Evolutionary conservation across 1,140 invertebrate species (phyloP).

Genomic region (Anastrepha obliqua): DNA sequence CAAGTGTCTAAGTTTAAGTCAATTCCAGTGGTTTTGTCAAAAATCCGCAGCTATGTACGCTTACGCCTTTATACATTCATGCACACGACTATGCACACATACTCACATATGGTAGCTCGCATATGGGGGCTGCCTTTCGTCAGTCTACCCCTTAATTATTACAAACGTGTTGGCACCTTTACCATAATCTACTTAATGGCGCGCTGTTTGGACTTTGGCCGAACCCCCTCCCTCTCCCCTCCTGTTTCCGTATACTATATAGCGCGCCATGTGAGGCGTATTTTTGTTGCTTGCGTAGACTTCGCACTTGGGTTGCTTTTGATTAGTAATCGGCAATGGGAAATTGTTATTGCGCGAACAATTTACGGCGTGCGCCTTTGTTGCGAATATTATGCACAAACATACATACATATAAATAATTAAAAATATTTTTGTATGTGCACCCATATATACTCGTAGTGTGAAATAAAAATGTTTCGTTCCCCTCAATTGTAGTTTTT

Average conservation of each 20-base stretch:
- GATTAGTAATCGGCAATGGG: not conserved
- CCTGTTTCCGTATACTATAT: not conserved
- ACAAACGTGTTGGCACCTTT: conserved; percentile 24
- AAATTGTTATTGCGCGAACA: not conserved
- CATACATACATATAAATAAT: not conserved
- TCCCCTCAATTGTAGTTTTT: not conserved
- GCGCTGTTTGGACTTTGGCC: conserved; percentile 12
- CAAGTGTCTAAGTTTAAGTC: no score
- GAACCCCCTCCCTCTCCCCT: not conserved
- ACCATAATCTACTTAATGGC: not conserved
- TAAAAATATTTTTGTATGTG: no score
- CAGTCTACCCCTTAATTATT: not conserved
- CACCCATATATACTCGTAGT: not conserved
- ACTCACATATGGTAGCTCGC: not conserved
- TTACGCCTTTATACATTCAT: not conserved
- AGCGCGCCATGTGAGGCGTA: not conserved
- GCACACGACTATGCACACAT: not conserved
- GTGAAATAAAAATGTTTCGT: not conserved
- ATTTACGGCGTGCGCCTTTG: not conserved
- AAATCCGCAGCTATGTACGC: no score
- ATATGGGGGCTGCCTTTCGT: not conserved
- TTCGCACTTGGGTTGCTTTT: conserved; percentile 15
- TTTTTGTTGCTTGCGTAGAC: not conserved
- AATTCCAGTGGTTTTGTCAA: no score
- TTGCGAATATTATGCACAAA: not conserved